Evolutionary conservation across 1,140 invertebrate genomes (phyloP).

Genomic region (Papilio glaucus): DNA sequence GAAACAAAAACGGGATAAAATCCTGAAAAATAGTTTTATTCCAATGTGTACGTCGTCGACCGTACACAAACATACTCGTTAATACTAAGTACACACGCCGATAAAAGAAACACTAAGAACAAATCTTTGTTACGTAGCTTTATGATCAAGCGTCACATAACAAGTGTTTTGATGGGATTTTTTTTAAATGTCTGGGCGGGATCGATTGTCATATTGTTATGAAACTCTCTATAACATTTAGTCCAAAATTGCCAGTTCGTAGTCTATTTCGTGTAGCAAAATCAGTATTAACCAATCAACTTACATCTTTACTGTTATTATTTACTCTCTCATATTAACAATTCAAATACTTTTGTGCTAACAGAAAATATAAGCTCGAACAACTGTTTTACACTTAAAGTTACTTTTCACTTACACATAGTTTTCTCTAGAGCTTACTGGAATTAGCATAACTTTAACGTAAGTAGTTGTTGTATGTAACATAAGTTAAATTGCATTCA

Average conservation of each 20-base stretch:
- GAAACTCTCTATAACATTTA: background rate
- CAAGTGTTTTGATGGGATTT: background rate
- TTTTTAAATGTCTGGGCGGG: background rate
- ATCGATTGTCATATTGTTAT: background rate
- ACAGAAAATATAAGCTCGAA: background rate
- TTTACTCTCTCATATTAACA: background rate
- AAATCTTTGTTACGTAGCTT: conserved; percentile 6
- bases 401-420: background rate
- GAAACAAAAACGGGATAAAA: no score
- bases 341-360: no score
- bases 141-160: background rate
- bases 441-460: background rate
- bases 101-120: background rate
- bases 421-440: background rate
- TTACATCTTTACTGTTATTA: background rate
- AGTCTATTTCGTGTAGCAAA: no score
- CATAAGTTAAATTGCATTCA: background rate
- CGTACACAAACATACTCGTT: background rate
- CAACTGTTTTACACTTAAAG: background rate
- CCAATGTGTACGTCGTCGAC: no score
- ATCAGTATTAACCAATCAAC: no score
- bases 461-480: conserved; percentile 7
- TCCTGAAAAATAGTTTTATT: no score
- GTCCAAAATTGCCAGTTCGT: background rate
- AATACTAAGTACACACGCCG: background rate